Evolutionary conservation across 2,888 invertebrate genomes (phyloP).

Genomic region (Tuberolachnus salignus): DNA sequence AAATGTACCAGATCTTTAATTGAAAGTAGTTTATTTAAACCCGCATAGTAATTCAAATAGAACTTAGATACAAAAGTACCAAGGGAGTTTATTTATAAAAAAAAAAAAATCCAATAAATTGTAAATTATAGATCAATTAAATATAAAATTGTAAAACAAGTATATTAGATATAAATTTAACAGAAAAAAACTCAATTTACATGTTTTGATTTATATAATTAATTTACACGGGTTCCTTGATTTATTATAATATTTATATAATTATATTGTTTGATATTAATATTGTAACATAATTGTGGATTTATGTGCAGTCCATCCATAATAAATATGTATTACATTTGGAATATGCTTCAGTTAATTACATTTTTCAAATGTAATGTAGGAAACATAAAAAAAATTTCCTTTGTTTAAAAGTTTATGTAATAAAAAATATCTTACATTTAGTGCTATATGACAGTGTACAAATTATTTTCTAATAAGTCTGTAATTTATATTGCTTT

Average conservation of each 20-base stretch:
- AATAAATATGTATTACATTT: constrained; percentile 2
- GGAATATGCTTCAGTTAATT: background rate
- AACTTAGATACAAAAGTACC: background rate
- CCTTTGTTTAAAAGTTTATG: no score
- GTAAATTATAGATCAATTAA: background rate
- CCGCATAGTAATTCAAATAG: constrained; percentile 3
- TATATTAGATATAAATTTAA: background rate
- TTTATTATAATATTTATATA: constrained; percentile 4
- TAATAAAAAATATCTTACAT: no score
- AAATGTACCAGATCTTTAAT: constrained; percentile 7
- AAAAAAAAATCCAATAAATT: background rate
- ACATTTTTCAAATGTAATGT: no score
- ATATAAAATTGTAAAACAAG: constrained; percentile 11
- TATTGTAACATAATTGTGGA: constrained; percentile 12
- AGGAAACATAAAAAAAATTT: no score
- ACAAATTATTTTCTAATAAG: no score
- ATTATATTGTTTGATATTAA: background rate
- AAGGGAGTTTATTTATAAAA: constrained; percentile 14
- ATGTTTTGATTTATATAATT: constrained; percentile 12
- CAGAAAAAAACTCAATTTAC: background rate
- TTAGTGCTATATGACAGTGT: no score
- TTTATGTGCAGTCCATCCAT: background rate
- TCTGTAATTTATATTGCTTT: no score
- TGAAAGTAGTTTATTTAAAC: background rate
- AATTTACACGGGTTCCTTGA: constrained; percentile 9